These are phyloP conservation scores for Metopia argyrocephala DNA, from an alignment of 2,888 invertebrate genomes.

Conservation along the genomic window DNA sequence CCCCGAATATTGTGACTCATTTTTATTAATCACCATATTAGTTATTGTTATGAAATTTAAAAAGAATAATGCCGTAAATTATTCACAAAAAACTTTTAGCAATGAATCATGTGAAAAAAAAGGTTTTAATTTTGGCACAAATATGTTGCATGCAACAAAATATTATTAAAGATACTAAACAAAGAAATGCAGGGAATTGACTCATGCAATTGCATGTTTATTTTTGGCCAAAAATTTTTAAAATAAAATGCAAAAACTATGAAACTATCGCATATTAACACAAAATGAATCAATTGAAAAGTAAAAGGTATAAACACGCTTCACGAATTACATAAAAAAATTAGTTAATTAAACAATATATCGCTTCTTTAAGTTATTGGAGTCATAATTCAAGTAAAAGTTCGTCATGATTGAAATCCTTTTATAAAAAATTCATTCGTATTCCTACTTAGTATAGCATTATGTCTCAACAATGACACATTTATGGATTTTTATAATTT, in stretches of 20 bases:
- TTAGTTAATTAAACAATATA: no score
- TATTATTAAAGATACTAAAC: not conserved
- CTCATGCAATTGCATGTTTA: constrained; percentile 53
- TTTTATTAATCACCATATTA: constrained; percentile 27
- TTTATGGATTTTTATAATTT: no score
- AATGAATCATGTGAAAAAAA: constrained; percentile 39
- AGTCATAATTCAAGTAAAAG: no score
- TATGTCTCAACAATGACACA: no score
- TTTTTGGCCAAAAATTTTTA: not conserved
- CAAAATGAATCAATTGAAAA: constrained; percentile 35
- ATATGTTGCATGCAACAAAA: constrained; percentile 40
- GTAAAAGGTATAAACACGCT: not conserved
- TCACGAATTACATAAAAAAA: not conserved
- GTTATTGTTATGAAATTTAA: constrained; percentile 1
- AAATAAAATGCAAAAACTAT: not conserved
- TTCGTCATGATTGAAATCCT: no score
- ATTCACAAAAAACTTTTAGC: constrained; percentile 13
- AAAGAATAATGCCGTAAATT: not conserved
- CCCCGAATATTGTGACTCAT: no score
- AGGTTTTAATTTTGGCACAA: constrained; percentile 29
- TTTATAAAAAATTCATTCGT: no score
- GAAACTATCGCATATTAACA: constrained; percentile 42
- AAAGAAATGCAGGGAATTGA: constrained; percentile 21
- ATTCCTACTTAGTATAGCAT: no score
- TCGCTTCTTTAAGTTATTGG: no score